Evolutionary conservation across 2,888 invertebrate species (phyloP).

Genomic region (Escarpia spicata): DNA sequence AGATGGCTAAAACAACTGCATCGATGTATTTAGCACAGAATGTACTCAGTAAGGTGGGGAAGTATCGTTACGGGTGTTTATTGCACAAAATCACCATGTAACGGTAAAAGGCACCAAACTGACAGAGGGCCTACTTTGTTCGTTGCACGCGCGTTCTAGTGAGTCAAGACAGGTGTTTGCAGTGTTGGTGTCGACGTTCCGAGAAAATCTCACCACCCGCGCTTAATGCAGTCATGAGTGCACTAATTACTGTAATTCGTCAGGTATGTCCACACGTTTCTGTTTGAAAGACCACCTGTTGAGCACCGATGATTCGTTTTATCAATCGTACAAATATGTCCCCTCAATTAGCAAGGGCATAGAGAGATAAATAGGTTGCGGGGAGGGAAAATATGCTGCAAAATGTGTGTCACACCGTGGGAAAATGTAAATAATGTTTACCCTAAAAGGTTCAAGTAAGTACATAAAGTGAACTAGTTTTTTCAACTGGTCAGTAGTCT

Average conservation of each 20-base stretch:
- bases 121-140: not conserved
- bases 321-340: not conserved
- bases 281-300: not conserved
- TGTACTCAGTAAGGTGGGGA: too few relatives aligned
- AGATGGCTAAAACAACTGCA: not conserved
- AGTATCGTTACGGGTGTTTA: too few relatives aligned
- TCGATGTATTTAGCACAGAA: too few relatives aligned
- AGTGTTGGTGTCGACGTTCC: not conserved
- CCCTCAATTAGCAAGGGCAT: not conserved
- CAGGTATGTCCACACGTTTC: not conserved
- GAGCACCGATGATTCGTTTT: not conserved
- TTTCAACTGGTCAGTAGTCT: not conserved
- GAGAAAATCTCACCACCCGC: not conserved
- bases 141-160: not conserved
- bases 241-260: not conserved
- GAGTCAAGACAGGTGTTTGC: not conserved
- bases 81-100: too few relatives aligned
- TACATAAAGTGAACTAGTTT: not conserved
- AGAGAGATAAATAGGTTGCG: not conserved
- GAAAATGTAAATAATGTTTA: not conserved
- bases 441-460: not conserved
- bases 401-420: not conserved
- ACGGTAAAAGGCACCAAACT: too few relatives aligned
- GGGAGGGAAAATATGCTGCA: not conserved
- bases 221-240: not conserved